phyloP scores from a whole-genome alignment of 2,888 invertebrate genomes.

The Auanema freiburgensis region DNA sequence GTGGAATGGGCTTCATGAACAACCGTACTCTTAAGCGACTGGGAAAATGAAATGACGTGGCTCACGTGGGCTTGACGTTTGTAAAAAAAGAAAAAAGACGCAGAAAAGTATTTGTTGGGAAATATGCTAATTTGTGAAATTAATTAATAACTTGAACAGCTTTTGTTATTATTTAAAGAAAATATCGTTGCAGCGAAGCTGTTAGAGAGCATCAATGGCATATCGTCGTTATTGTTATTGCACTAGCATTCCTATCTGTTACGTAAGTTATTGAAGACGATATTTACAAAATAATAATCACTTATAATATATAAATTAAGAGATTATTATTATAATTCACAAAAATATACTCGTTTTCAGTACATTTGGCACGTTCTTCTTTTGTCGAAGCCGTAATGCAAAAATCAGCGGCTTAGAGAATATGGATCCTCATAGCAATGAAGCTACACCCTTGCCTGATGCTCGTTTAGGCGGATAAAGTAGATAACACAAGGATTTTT shows the following conservation, averaged over 20 bases:
- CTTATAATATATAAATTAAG: too few species aligned
- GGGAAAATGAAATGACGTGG: too few species aligned
- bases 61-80: too few species aligned
- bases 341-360: too few species aligned
- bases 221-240: conserved; percentile 26
- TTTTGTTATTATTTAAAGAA: neutral
- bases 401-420: neutral
- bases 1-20: neutral
- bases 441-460: conserved; percentile 18
- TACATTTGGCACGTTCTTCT: conserved; percentile 53
- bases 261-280: neutral
- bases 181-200: conserved; percentile 12
- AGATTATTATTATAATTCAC: too few species aligned
- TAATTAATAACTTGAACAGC: neutral
- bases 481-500: too few species aligned
- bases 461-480: conserved; percentile 16
- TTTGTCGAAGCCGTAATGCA: conserved; percentile 43
- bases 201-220: conserved; percentile 23
- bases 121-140: neutral
- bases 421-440: conserved; percentile 17
- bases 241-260: conserved; percentile 25
- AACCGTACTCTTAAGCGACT: too few species aligned
- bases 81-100: too few species aligned
- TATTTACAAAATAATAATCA: too few species aligned
- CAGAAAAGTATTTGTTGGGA: too few species aligned